These are phyloP conservation scores for Puntigrus tetrazona DNA, from an alignment of 2,113 vertebrate species.

Conservation along the genomic window DNA sequence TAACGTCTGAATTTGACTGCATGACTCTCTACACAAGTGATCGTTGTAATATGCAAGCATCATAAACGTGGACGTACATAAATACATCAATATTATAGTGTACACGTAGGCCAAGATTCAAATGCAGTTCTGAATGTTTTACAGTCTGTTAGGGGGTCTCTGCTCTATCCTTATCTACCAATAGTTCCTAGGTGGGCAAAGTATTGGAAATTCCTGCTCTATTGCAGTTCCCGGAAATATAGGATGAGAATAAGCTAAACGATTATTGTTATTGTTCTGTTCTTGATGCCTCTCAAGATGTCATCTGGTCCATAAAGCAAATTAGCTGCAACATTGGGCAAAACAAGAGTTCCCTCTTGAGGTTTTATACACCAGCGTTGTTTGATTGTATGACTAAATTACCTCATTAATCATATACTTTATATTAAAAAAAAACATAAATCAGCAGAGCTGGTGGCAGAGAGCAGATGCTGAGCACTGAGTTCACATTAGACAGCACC, in stretches of 20 bases:
- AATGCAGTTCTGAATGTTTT: neutral
- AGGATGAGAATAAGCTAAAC: neutral
- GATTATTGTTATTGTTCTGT: slow-evolving; percentile 7
- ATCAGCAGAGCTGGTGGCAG: neutral
- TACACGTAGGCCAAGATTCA: neutral
- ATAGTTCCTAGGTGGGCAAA: neutral
- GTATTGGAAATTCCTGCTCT: neutral
- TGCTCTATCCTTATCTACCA: neutral
- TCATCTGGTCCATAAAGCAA: slow-evolving; percentile 12
- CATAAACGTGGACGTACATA: neutral
- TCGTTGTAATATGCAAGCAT: neutral
- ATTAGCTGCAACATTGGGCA: slow-evolving; percentile 28
- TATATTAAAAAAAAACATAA: slow-evolving; percentile 17
- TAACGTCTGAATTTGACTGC: neutral
- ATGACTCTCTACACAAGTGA: neutral
- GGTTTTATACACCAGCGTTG: slow-evolving; percentile 22
- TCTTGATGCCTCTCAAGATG: neutral
- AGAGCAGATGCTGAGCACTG: slow-evolving; percentile 13
- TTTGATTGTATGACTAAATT: slow-evolving; percentile 38
- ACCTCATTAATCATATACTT: slow-evolving; percentile 23
- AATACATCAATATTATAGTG: neutral
- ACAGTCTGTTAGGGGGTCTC: neutral
- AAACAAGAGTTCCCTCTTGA: slow-evolving; percentile 9
- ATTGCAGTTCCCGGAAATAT: neutral
- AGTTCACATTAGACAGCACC: neutral